Percentiles rank a stretch among this genome's conserved stretches.
Conservation (phyloP, 2,113 vertebrate species). For the Suncus etruscus region DNA sequence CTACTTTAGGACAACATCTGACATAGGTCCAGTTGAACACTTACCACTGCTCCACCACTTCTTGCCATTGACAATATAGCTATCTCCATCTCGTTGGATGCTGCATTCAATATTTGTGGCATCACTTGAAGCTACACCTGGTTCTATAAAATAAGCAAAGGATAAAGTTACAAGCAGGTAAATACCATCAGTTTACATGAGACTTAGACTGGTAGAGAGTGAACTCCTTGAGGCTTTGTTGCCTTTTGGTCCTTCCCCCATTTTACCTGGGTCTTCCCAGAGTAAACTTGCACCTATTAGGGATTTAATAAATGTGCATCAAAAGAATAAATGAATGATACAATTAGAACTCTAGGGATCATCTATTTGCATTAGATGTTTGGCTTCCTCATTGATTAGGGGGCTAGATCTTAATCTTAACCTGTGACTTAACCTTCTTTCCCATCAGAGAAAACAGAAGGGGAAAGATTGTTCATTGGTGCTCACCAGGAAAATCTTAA, state of each 20-base stretch:
- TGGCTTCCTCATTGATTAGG: not conserved
- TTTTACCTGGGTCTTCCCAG: not conserved
- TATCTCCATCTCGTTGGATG: constrained; percentile 87
- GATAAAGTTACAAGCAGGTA: constrained; percentile 20
- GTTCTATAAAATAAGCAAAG: constrained; percentile 87
- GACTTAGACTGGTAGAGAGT: not conserved
- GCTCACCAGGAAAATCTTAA: not conserved
- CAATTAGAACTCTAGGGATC: not conserved
- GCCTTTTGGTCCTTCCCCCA: not conserved
- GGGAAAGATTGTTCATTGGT: not conserved
- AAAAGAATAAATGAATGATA: not conserved
- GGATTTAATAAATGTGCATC: not conserved
- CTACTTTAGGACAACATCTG: not conserved
- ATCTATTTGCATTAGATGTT: not conserved
- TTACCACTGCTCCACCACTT: constrained; percentile 98
- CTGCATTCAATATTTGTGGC: constrained; percentile 95
- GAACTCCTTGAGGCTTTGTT: constrained; percentile 1
- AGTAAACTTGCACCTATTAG: not conserved
- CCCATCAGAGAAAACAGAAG: constrained; percentile 23
- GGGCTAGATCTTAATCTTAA: not conserved
- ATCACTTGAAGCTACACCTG: constrained; percentile 95
- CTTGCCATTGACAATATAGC: constrained; percentile 92
- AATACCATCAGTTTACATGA: not conserved
- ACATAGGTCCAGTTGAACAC: constrained; percentile 73
- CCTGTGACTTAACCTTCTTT: not conserved